Evolutionary conservation across 2,888 invertebrate species (phyloP).

Genomic region (Cheilosia soror): DNA sequence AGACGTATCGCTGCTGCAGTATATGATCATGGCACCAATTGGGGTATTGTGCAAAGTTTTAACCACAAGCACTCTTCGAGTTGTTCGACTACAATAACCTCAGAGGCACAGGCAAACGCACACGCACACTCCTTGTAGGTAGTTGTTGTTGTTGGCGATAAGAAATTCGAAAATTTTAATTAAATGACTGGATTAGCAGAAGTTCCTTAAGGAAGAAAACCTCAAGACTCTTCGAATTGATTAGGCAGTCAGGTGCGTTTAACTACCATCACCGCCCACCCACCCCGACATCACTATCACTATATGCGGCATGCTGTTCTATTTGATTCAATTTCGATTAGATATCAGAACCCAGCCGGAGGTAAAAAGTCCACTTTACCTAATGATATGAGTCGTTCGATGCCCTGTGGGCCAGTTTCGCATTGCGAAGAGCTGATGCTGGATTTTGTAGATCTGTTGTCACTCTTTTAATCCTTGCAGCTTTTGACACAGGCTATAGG

Average conservation of each 20-base stretch:
- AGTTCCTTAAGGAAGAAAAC: conserved; percentile 34
- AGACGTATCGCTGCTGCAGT: not conserved
- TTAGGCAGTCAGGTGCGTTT: conserved; percentile 58
- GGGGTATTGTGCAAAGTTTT: conserved; percentile 46
- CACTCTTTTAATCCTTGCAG: conserved; percentile 39
- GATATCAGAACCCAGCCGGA: conserved; percentile 34
- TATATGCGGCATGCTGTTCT: not conserved
- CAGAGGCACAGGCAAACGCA: conserved; percentile 37
- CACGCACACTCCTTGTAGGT: conserved; percentile 19
- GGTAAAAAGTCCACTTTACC: conserved; percentile 61
- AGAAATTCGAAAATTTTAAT: conserved; percentile 61
- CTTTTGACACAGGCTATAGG: not conserved
- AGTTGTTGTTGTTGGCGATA: not conserved
- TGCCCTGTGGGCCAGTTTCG: conserved; percentile 6
- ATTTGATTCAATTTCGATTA: conserved; percentile 42
- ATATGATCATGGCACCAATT: conserved; percentile 24
- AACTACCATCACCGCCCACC: not conserved
- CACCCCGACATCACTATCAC: not conserved
- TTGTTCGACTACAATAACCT: conserved; percentile 20
- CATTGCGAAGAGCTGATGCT: not conserved
- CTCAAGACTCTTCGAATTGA: conserved; percentile 59
- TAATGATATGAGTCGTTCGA: conserved; percentile 46
- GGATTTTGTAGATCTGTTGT: conserved; percentile 12
- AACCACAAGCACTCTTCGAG: conserved; percentile 11
- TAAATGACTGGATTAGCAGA: conserved; percentile 49